phyloP scores from a whole-genome alignment of 2,113 vertebrate genomes.

The Drymodes brunneopygia region DNA sequence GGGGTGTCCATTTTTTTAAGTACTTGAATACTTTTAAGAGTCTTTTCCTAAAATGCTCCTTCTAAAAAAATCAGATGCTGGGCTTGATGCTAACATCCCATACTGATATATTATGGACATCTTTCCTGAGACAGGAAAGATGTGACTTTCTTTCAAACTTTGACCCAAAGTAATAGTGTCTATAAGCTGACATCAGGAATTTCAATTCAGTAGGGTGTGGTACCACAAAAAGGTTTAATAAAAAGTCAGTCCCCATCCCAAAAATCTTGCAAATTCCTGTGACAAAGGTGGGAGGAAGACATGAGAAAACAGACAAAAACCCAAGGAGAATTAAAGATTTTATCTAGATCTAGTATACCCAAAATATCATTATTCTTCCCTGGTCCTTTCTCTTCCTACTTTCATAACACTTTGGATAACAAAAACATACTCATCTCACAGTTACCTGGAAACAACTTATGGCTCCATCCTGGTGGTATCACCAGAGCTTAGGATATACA shows the following conservation, averaged over 20 bases:
- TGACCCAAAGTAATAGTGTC: background rate
- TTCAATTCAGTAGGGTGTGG: background rate
- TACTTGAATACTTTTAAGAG: background rate
- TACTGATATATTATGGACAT: background rate
- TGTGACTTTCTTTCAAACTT: background rate
- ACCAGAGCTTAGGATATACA: background rate
- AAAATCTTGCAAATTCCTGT: background rate
- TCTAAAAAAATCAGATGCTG: background rate
- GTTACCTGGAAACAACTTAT: background rate
- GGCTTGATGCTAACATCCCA: background rate
- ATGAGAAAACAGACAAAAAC: background rate
- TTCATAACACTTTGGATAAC: background rate
- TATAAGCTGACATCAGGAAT: background rate
- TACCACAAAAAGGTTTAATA: background rate
- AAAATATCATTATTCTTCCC: background rate
- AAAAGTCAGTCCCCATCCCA: background rate
- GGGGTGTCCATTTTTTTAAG: background rate
- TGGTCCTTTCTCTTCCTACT: background rate
- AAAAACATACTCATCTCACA: background rate
- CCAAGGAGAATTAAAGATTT: background rate
- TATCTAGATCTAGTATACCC: background rate
- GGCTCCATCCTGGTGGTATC: background rate
- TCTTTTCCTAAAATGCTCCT: background rate
- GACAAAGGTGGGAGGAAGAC: background rate
- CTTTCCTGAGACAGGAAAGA: background rate